Base-by-base conservation (phyloP, 1,140 invertebrate genomes). In the Drosophila melanogaster region DNA sequence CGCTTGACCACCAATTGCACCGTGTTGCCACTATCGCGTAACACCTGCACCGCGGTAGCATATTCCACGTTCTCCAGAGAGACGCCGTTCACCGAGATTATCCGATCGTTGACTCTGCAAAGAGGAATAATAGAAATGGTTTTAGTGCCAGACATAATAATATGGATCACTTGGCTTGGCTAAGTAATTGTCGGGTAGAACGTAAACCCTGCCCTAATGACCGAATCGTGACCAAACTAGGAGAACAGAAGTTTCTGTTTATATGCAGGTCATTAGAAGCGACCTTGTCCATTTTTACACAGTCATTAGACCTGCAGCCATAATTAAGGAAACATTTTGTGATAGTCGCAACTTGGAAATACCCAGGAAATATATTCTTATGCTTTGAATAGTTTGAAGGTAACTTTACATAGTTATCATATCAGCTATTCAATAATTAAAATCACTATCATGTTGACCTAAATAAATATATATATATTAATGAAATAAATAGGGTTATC, bases 61-160 rank as follows among this genome's bases (percentile, higher is more conserved):
- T 99, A 99, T 92, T 99, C 98, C 30, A 99, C 98, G 92, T 99
- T 98, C 92, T 99, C 98, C 70, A 99, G 93, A 0, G 97, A 97
- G 26, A 98, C 95, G 4, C 98, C 97, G 93, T 99, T 99, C 1
- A 98, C 98, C 49, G 97, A 98, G 62, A 99, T 96, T 79, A 99
- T 98, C 67, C 98, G 95, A 93, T 99, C 99, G 92, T 99, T 99
- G 12, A 99, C 97, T 93, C 98, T 99, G 94, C 76, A 92, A 79
- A 17, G 35, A 14, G 49, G 30, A 7, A 73, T 57, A 70, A 75
- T 57, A 70, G 37, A 43, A n/a, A 65, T 22, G 19, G 40, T 10
- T 35, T 49, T 43, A 73, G 53, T 47, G 38, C 12, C 33, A 33
- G 50, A 17, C 40, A 10, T 6, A 35, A 26, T 24, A 19, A 51